Percentiles rank a stretch among this genome's conserved stretches.
Evolutionary conservation across 1,140 invertebrate genomes (phyloP).

Genomic region (Dendroctonus valens): DNA sequence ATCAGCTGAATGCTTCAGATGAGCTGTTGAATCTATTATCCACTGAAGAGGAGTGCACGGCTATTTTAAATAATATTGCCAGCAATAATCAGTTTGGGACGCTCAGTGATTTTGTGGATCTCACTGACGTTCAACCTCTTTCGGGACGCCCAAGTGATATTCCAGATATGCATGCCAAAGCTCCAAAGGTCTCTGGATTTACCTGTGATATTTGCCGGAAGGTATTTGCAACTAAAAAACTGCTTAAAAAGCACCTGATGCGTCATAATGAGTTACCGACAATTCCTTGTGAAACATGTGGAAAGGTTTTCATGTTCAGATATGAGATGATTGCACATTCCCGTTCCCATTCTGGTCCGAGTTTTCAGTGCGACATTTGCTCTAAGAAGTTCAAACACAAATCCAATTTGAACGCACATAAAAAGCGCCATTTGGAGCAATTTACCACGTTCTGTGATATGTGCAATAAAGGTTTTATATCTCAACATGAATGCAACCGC

Average conservation of each 20-base stretch:
- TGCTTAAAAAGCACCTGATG: conserved; percentile 17
- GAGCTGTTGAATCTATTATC: conserved; percentile 42
- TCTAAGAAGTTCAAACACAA: conserved; percentile 66
- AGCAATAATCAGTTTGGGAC: conserved; percentile 39
- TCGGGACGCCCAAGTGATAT: conserved; percentile 8
- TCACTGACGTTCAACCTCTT: conserved; percentile 23
- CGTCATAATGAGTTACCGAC: conserved; percentile 11
- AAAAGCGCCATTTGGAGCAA: conserved; percentile 60
- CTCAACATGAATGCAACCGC: conserved; percentile 28
- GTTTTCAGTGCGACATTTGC: conserved; percentile 45
- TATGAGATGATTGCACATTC: conserved; percentile 37
- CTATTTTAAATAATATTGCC: conserved; percentile 42
- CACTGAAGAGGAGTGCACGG: conserved; percentile 43
- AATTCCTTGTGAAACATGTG: conserved; percentile 39
- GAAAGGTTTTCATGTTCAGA: conserved; percentile 42
- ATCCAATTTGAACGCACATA: conserved; percentile 65
- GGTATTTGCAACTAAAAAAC: conserved; percentile 31
- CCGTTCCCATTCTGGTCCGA: conserved; percentile 40
- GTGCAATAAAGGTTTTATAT: conserved; percentile 39
- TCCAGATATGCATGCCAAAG: conserved; percentile 3
- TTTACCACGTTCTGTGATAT: conserved; percentile 37
- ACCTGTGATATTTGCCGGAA: conserved; percentile 19
- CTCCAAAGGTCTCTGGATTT: conserved; percentile 1
- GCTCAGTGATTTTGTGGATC: conserved; percentile 35
- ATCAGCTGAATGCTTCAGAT: conserved; percentile 43